Base-by-base conservation (phyloP, 1,140 invertebrate genomes). In the Brachionus rotundiformis region DNA sequence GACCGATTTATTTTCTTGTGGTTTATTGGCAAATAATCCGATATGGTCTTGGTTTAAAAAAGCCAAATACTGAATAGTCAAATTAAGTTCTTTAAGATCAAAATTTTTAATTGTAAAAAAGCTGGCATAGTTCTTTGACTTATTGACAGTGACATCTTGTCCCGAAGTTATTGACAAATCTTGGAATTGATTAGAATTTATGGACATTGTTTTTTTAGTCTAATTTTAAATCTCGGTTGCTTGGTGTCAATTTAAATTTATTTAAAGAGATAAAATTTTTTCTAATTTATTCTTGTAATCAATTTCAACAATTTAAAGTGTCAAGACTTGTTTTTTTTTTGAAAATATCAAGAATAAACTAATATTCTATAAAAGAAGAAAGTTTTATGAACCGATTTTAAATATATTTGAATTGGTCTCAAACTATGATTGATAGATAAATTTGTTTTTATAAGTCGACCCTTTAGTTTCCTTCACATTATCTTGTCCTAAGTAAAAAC, bases 81-180 rank as follows among this genome's bases (percentile, higher is more conserved):
- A 68, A 33, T 31, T 33, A 16, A 68, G 29, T 16, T 68, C 63
- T 68, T 36, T 68, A 1, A 68, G 29, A 36, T 68, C 33, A 36
- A 36, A 68, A 68, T 68, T 68, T 68, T 68, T 68, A 36, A 68
- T 68, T 68, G 63, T 68, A 68, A 36, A 68, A 39, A 36, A 5
- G 36, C 36, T 68, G 11, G n/a, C 29, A 36, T 36, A 68, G n/a
- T 68, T 68, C 16, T 8, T 68, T 33, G 47, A 19, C 47, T 54
- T 54, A 54, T 54, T 19, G 19, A 7, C 47, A 19, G 47, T 54
- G 47, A 54, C 47, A 54, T 54, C 47, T 54, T 54, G 47, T 54
- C 47, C 47, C 47, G 16, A 54, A 54, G 47, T 25, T 54, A 54
- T 54, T 25, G 47, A 54, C 19, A 19, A 54, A 54, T 54, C 47